Base-by-base conservation (phyloP, 1,140 invertebrate genomes). In the Eurosta solidaginis region DNA sequence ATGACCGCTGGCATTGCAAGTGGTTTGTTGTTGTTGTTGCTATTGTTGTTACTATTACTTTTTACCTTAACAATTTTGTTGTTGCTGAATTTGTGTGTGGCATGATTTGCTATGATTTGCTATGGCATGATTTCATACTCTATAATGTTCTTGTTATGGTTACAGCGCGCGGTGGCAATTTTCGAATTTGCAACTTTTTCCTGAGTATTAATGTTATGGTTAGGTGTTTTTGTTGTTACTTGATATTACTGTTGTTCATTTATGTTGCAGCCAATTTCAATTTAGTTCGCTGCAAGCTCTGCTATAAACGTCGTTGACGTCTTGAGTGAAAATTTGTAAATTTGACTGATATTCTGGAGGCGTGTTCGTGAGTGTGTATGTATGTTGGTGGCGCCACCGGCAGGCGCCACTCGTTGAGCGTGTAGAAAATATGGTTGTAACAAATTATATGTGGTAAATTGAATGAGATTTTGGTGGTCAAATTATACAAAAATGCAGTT, bases 381-480 rank as follows among this genome's bases (percentile, higher is more conserved):
- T 59, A 9, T 68, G 33, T 20, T n/a, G 59, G 49, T 68, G 59
- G 59, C 59, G 59, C 59, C 59, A 40, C 33, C 12, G n/a, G 33
- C 33, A 40, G 59, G 59, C 59, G 59, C 59, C 59, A 86, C 85
- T 82, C 86, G 85, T 85, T 84, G 83, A 42, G 52, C 17, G 22
- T 49, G 17, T 40, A 68, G 14, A 68, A 40, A 14, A 68, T 40
- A 17, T n/a, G 0, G 12, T 17, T 7, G 33, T 22, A 33, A 33
- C 1, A 20, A 7, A 59, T 17, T 36, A 10, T 68, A 36, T 4
- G 2, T 20, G 40, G 59, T 9, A 68, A 68, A 68, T 68, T 68
- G 59, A 68, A 68, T 68, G 59, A 68, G 59, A 17, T 40, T 68
- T 68, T 68, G 59, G 33, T 68, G 59, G 59, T 68, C 59, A 29